Evolutionary conservation across 2,888 invertebrate species (phyloP), one percentile per base, ranked within the genome.

Genomic region (Drosophila suboccidentalis): DNA sequence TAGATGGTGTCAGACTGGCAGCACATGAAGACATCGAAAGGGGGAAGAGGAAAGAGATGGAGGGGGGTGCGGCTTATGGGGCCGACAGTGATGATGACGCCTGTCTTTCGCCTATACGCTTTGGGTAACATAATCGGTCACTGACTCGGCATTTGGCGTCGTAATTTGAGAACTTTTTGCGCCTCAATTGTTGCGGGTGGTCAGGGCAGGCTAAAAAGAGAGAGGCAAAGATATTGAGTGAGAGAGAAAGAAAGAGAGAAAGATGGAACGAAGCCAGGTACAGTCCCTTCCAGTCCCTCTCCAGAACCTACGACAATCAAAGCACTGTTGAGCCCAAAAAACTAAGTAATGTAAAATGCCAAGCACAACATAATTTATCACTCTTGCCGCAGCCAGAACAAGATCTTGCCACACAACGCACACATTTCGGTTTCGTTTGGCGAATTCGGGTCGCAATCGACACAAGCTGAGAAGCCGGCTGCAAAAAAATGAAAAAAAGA

Each of bases 81-180:
- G 64, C 76, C 72, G 82, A 73, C 54, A 41, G 74, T 51, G 75
- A 71, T 51, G 59, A 83, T 83, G 82, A 83, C 82, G 84, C 71
- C 82, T 87, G 87, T 87, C 82, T 75, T 70, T 73, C 60, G 75
- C 69, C 76, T 66, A 69, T 83, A 78, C 79, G 83, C 90, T 87
- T 89, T 79, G 87, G 89, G 87, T 87, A 90, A 90, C 85, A 90
- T 87, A 87, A 87, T 87, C 87, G 87, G 87, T 87, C 87, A 87
- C 82, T 87, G 87, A 90, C 87, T 87, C 78, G 82, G 65, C 89
- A 89, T 90, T 87, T 90, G 90, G 86, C 88, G 79, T 78, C 71
- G 86, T 90, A 87, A 87, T 88, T 88, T 75, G 90, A 87, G 90
- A 83, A 69, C 75, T 81, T 74, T 76, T 89, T 84, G 87, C 90